Evolutionary conservation across 2,888 invertebrate species (phyloP), one percentile per base, ranked within the genome.

Genomic region (Sinopyrophorus schimmeli): DNA sequence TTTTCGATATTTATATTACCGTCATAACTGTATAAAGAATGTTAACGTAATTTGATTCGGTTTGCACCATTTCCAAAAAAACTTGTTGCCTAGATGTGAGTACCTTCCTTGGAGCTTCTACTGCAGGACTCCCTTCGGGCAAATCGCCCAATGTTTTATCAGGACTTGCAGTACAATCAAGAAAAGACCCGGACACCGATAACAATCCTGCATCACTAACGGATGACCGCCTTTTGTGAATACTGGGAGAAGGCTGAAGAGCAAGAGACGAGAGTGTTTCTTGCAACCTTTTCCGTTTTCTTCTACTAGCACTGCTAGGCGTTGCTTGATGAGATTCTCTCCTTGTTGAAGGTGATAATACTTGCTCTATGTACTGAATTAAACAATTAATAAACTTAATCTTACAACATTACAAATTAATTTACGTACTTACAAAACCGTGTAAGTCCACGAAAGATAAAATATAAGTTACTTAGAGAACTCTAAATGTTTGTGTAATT

Each of bases 41-140:
- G 53, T 88, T 89, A 50, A 98, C 95, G 74, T 98, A 99, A 80
- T 99, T 99, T 49, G 87, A 89, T 75, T 99, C 99, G 1, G 99
- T 99, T 74, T 95, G 92, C 55, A 92, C 82, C 63, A 99, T 80
- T 75, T 99, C 98, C 75, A 89, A 82, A 71, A 90, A 90, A 35
- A 91, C 89, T 74, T 87, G 87, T 66, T 89, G 88, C 38, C 92
- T 78, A 2, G 87, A 83, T 27, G 88, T 86, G 71, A 86, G 78
- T 59, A 81, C 79, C 65, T 86, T 86, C 54, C 86, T 75, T 47
- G 83, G 79, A 38, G 82, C 78, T 63, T 85, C 86, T 60, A 77
- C 79, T 30, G 62, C 55, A 2, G 66, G 43, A 42, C 63, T 64
- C 14, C 31, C 31, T 46, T 56, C 54, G 9, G 51, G 46, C 10